phyloP scores from a whole-genome alignment of 2,113 vertebrate species.

The Riparia riparia region DNA sequence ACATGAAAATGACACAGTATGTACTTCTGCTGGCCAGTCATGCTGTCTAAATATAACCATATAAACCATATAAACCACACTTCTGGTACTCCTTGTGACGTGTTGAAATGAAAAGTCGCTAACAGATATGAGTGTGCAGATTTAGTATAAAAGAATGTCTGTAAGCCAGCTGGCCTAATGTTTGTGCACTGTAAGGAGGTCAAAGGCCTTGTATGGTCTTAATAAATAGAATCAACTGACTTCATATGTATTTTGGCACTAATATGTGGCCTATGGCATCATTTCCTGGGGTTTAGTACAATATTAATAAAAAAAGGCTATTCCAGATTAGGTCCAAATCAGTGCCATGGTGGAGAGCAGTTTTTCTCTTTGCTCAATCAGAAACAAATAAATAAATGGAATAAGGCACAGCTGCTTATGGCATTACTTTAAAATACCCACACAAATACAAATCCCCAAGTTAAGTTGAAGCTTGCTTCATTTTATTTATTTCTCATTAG shows the following conservation, averaged over 20 bases:
- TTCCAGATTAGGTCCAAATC: slow-evolving; percentile 67
- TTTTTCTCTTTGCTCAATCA: slow-evolving; percentile 56
- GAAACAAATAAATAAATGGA: slow-evolving; percentile 22
- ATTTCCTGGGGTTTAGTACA: slow-evolving; percentile 79
- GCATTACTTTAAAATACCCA: slow-evolving; percentile 36
- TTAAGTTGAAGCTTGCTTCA: slow-evolving; percentile 26
- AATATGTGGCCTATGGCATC: slow-evolving; percentile 78
- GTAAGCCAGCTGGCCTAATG: slow-evolving; percentile 67
- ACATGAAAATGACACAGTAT: slow-evolving; percentile 6
- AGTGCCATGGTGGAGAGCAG: slow-evolving; percentile 24
- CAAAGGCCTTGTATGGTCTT: slow-evolving; percentile 76
- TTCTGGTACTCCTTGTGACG: neutral
- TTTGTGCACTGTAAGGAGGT: slow-evolving; percentile 61
- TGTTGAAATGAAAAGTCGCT: slow-evolving; percentile 68
- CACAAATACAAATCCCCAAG: slow-evolving; percentile 11
- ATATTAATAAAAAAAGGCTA: slow-evolving; percentile 76
- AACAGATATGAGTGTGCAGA: slow-evolving; percentile 67
- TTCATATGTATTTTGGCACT: slow-evolving; percentile 79
- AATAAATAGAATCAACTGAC: slow-evolving; percentile 77
- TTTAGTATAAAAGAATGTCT: slow-evolving; percentile 63
- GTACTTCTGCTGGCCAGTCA: neutral
- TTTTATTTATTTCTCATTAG: slow-evolving; percentile 51
- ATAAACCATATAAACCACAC: neutral
- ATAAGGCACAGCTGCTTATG: slow-evolving; percentile 22
- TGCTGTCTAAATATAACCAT: neutral